These are phyloP conservation scores for Pyrrhopygopsis socrates DNA, from an alignment of 2,888 invertebrate species.

Conservation along the genomic window DNA sequence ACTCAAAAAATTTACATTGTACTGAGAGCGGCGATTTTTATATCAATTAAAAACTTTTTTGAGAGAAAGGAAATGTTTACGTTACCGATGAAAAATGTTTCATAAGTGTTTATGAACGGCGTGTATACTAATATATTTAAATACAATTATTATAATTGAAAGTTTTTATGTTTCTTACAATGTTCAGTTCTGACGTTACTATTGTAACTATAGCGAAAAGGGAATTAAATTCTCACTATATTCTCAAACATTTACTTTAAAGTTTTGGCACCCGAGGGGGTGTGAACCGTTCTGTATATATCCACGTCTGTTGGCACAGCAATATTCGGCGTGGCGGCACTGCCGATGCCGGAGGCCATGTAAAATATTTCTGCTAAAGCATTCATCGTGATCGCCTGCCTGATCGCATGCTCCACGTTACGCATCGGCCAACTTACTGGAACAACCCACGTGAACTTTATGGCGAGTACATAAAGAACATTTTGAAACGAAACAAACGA, in stretches of 20 bases:
- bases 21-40: too few species aligned
- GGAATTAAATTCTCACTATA: conserved; percentile 33
- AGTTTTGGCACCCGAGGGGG: conserved; percentile 46
- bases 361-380: conserved; percentile 95
- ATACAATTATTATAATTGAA: too few species aligned
- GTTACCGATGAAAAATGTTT: too few species aligned
- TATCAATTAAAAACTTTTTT: too few species aligned
- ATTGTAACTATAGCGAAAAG: conserved; percentile 5
- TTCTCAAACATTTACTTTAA: conserved; percentile 38
- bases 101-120: too few species aligned
- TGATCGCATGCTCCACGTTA: conserved; percentile 91
- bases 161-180: too few species aligned
- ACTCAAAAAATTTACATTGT: too few species aligned
- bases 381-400: conserved; percentile 94
- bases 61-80: too few species aligned
- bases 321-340: conserved; percentile 92
- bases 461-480: conserved; percentile 86
- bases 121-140: not conserved
- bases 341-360: conserved; percentile 93
- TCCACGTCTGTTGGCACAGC: conserved; percentile 93
- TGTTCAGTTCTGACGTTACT: not conserved
- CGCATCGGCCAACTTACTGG: conserved; percentile 89
- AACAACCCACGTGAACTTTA: conserved; percentile 86
- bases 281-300: conserved; percentile 55
- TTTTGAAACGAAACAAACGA: conserved; percentile 78